Evolutionary conservation across 2,888 invertebrate species (phyloP).

Genomic region (Philereme transversata): DNA sequence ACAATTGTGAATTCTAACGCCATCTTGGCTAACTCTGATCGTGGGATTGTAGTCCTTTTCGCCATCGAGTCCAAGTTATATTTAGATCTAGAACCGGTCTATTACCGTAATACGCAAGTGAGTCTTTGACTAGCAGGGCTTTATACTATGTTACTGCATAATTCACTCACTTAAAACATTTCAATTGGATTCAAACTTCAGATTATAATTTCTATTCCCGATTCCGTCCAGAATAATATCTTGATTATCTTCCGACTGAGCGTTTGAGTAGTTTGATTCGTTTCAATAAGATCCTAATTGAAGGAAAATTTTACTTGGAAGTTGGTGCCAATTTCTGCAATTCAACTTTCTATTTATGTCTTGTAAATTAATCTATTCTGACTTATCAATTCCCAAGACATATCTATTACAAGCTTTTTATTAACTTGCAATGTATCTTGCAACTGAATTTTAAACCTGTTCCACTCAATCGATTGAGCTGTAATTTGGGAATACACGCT

Average conservation of each 20-base stretch:
- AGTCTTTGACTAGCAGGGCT: not conserved
- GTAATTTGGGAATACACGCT: no score
- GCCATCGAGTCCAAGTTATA: slow-evolving; percentile 45
- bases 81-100: slow-evolving; percentile 48
- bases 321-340: slow-evolving; percentile 8
- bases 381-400: slow-evolving; percentile 1
- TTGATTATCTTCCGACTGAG: slow-evolving; percentile 5
- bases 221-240: slow-evolving; percentile 11
- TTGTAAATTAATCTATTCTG: slow-evolving; percentile 9
- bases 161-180: slow-evolving; percentile 15
- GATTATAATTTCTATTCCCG: slow-evolving; percentile 12
- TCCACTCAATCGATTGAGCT: no score
- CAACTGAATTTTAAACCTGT: no score
- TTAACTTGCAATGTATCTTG: no score
- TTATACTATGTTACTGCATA: not conserved
- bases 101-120: slow-evolving; percentile 45
- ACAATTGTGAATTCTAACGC: slow-evolving; percentile 12
- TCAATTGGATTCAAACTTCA: slow-evolving; percentile 7
- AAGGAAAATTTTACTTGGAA: slow-evolving; percentile 8
- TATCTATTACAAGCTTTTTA: no score
- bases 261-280: slow-evolving; percentile 3
- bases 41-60: slow-evolving; percentile 36
- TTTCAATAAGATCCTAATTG: slow-evolving; percentile 15
- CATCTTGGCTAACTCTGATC: slow-evolving; percentile 13
- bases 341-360: slow-evolving; percentile 14